Percentiles rank a stretch among this genome's conserved stretches.
These are phyloP conservation scores for Molossus alvarezi DNA, from an alignment of 2,797 vertebrate genomes.

Conservation along the genomic window DNA sequence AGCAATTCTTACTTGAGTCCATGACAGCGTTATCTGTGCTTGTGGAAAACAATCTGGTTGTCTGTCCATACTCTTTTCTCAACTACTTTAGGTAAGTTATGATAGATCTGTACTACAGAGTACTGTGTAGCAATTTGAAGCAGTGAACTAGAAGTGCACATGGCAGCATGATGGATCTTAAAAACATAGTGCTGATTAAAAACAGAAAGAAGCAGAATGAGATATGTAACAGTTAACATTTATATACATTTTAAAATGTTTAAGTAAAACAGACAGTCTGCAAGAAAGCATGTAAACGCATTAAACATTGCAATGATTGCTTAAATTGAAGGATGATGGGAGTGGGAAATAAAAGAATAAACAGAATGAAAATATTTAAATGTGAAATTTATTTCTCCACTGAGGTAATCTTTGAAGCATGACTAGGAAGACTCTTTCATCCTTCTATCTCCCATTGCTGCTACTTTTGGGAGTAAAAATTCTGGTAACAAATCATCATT, in stretches of 20 bases:
- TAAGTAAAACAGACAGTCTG: conserved; percentile 50
- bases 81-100: not conserved
- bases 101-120: not conserved
- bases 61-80: not conserved
- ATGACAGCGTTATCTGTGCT: not conserved
- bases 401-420: conserved; percentile 21
- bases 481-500: conserved; percentile 45
- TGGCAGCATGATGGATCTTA: not conserved
- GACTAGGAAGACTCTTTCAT: not conserved
- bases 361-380: conserved; percentile 35
- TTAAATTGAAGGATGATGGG: not conserved
- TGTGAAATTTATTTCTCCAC: not conserved
- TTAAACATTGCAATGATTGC: not conserved
- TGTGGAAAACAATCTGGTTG: conserved; percentile 38
- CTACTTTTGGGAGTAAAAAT: conserved; percentile 30
- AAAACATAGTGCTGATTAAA: conserved; percentile 28
- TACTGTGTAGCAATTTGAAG: conserved; percentile 25
- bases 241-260: conserved; percentile 13
- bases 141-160: not conserved
- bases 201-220: conserved; percentile 4
- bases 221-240: conserved; percentile 40
- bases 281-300: conserved; percentile 44
- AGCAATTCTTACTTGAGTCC: not conserved
- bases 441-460: not conserved
- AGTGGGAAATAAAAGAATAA: conserved; percentile 37